Conservation (phyloP, 2,797 vertebrate species). For the Tamandua tetradactyla region DNA sequence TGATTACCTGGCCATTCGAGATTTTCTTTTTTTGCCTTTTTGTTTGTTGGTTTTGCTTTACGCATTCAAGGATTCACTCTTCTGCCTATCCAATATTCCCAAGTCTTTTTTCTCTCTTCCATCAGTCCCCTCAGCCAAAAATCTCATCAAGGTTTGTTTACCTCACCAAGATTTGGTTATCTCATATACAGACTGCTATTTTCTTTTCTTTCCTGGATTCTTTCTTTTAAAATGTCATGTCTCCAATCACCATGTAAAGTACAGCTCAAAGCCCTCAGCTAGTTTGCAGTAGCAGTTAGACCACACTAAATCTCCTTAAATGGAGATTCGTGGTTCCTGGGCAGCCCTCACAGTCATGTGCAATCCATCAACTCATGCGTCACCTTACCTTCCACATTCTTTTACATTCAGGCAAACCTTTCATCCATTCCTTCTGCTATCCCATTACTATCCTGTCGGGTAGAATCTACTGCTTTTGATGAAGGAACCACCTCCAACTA, state of each 20-base stretch:
- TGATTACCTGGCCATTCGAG: accelerated
- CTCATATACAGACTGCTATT: not conserved
- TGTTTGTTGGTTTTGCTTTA: accelerated
- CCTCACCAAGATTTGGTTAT: not conserved
- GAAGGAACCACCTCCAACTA: not conserved
- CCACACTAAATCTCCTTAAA: not conserved
- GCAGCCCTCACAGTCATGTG: too few species aligned
- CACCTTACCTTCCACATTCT: too few species aligned
- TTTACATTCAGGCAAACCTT: not conserved
- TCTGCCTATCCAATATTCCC: accelerated
- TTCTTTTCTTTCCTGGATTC: too few species aligned
- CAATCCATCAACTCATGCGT: too few species aligned
- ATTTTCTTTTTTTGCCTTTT: not conserved
- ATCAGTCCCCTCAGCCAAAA: not conserved
- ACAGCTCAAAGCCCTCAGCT: too few species aligned
- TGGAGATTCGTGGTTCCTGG: too few species aligned
- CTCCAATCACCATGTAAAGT: not conserved
- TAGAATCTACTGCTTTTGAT: accelerated
- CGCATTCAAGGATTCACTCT: not conserved
- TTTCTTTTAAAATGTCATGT: not conserved
- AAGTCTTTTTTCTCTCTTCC: not conserved
- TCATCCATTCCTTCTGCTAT: not conserved
- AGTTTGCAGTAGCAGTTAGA: not conserved
- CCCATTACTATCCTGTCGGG: accelerated
- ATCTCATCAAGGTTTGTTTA: not conserved